phyloP scores from a whole-genome alignment of 2,113 vertebrate species.

The Boulengeromyrus knoepffleri region DNA sequence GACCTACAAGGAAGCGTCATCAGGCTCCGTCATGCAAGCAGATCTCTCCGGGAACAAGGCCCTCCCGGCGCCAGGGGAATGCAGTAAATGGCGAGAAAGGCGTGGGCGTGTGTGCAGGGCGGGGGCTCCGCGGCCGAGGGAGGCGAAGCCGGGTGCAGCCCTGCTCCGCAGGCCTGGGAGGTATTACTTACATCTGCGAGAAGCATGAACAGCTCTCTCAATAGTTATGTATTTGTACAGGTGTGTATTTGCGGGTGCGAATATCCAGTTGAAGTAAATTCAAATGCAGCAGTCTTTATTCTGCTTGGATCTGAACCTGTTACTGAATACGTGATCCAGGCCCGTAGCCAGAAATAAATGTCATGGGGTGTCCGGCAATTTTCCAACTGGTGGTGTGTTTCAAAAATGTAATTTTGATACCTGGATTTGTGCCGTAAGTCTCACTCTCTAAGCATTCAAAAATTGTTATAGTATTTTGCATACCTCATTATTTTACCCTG shows the following conservation, averaged over 20 bases:
- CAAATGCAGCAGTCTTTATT: background rate
- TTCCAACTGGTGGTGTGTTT: background rate
- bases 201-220: background rate
- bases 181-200: background rate
- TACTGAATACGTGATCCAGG: background rate
- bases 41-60: background rate
- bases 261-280: background rate
- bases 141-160: background rate
- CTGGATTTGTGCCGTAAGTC: background rate
- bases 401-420: background rate
- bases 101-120: background rate
- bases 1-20: background rate
- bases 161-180: background rate
- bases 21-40: background rate
- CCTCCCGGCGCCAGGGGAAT: background rate
- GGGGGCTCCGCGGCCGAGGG: background rate
- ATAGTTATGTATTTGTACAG: background rate
- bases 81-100: background rate
- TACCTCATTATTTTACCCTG: background rate
- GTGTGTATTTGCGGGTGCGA: background rate
- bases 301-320: background rate
- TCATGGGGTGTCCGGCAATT: background rate
- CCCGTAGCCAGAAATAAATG: background rate
- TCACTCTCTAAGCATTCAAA: background rate
- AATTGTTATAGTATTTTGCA: background rate